These are phyloP conservation scores for Bufo gargarizans DNA, from an alignment of 2,113 vertebrate genomes.

Conservation along the genomic window DNA sequence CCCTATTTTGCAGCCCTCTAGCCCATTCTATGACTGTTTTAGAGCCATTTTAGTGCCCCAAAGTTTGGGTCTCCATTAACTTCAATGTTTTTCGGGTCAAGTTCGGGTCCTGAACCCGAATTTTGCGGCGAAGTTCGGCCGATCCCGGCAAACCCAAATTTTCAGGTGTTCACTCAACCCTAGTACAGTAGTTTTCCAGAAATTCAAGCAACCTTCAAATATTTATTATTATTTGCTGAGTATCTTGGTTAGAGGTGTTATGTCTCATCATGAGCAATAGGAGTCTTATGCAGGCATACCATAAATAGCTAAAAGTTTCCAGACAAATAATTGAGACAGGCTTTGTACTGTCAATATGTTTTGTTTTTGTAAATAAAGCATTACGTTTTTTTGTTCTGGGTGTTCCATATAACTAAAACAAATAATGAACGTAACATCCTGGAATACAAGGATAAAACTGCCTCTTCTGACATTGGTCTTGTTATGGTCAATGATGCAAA, in stretches of 20 bases:
- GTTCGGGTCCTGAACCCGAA: too few relatives aligned
- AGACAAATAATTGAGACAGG: neutral
- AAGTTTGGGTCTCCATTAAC: too few relatives aligned
- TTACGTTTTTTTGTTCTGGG: slow-evolving; percentile 27
- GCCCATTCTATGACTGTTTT: too few relatives aligned
- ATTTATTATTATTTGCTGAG: neutral
- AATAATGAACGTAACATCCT: neutral
- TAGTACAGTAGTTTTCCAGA: neutral
- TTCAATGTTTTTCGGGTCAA: too few relatives aligned
- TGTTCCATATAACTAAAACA: slow-evolving; percentile 29
- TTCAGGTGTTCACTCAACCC: too few relatives aligned
- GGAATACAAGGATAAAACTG: neutral
- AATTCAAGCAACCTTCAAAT: neutral
- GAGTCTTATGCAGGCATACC: neutral
- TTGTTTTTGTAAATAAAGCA: neutral
- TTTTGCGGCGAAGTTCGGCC: too few relatives aligned
- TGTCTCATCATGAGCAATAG: slow-evolving; percentile 3
- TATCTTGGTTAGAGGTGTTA: slow-evolving; percentile 2
- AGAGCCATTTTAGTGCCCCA: too few relatives aligned
- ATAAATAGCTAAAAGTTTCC: neutral
- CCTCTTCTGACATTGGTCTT: neutral
- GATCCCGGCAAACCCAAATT: too few relatives aligned
- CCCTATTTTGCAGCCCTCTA: too few relatives aligned
- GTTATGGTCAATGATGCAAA: neutral
- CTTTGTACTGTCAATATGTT: neutral